phyloP scores from a whole-genome alignment of 92 coral and sea anemone genomes.

The Heliopora coerulea region DNA sequence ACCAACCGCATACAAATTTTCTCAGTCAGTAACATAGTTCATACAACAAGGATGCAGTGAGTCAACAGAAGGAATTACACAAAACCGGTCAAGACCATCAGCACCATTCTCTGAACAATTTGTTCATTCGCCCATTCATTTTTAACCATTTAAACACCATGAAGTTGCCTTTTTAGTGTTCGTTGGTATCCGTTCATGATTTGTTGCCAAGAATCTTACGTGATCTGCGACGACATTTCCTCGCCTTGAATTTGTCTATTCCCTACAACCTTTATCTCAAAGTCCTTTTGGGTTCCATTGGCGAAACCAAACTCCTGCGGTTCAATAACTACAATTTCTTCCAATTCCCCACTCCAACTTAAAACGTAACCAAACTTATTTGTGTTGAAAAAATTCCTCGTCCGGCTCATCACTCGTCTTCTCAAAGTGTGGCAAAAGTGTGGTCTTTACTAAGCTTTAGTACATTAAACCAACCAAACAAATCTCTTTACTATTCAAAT shows the following conservation, averaged over 20 bases:
- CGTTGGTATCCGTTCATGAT: constrained; percentile 22
- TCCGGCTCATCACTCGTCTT: constrained; percentile 27
- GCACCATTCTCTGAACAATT: not conserved
- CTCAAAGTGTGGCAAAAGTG: not conserved
- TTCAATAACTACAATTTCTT: constrained; percentile 5
- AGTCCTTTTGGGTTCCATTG: constrained; percentile 14
- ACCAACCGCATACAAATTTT: constrained; percentile 10
- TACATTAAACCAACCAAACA: not conserved
- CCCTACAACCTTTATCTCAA: constrained; percentile 5
- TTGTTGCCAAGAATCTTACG: constrained; percentile 1
- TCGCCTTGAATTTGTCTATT: constrained; percentile 20
- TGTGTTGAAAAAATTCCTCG: constrained; percentile 28
- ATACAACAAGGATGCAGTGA: not conserved
- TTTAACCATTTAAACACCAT: constrained; percentile 16
- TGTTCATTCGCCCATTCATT: constrained; percentile 14
- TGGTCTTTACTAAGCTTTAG: not conserved
- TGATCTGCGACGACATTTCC: constrained; percentile 11
- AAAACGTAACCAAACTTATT: constrained; percentile 7
- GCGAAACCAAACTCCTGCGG: constrained; percentile 11
- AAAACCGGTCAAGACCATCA: constrained; percentile 8
- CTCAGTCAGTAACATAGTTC: constrained; percentile 6
- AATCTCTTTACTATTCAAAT: not conserved
- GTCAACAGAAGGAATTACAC: constrained; percentile 8
- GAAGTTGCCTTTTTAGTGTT: constrained; percentile 35
- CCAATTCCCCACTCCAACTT: constrained; percentile 1